phyloP scores from a whole-genome alignment of 2,113 vertebrate genomes.

The Cichladusa arquata region DNA sequence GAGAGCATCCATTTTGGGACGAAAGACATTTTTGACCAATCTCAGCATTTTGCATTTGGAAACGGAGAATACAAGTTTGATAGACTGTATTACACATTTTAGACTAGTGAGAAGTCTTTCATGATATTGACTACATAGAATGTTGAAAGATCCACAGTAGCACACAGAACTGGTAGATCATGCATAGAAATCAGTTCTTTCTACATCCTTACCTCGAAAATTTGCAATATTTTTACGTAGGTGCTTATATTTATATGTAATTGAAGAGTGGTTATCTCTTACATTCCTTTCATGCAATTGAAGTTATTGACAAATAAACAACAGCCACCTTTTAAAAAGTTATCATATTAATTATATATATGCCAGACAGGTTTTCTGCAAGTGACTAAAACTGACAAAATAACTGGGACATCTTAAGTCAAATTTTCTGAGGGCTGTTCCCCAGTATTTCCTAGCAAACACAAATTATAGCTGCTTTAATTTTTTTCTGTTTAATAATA shows the following conservation, averaged over 20 bases:
- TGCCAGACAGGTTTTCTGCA: not conserved
- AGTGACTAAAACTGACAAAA: not conserved
- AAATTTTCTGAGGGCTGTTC: not conserved
- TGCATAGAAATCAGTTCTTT: not conserved
- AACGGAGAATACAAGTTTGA: not conserved
- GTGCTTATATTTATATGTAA: not conserved
- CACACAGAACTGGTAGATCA: not conserved
- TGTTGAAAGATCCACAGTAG: not conserved
- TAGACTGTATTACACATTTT: not conserved
- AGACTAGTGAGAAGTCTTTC: not conserved
- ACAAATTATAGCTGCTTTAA: not conserved
- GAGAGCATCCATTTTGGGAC: not conserved
- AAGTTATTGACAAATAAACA: not conserved
- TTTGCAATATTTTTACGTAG: not conserved
- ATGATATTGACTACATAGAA: accelerated
- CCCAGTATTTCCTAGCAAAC: not conserved
- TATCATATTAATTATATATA: accelerated
- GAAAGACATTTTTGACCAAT: not conserved
- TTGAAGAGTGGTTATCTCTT: not conserved
- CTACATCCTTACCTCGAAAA: not conserved
- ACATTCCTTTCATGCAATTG: not conserved
- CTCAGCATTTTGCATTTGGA: not conserved
- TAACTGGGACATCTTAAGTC: not conserved
- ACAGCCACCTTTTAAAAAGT: not conserved
- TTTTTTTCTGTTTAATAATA: not conserved